A percentile compares a stretch with the other conserved stretches of the same genome.
phyloP scores from a whole-genome alignment of 2,113 vertebrate species.

The Chaetodon trifascialis region DNA sequence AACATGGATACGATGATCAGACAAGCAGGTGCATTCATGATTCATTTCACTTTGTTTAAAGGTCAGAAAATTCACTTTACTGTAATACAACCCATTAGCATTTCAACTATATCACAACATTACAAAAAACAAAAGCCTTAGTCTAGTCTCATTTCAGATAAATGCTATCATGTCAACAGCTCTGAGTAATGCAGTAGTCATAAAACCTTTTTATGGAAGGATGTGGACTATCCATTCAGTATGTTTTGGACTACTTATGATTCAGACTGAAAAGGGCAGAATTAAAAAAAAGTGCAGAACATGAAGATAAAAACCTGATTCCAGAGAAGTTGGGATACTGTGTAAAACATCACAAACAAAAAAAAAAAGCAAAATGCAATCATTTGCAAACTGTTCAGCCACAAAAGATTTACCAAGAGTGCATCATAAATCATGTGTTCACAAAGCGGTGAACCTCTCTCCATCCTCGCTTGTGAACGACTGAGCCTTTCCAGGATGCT shows the following conservation, averaged over 20 bases:
- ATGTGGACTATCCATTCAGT: not conserved
- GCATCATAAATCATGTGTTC: too few species aligned
- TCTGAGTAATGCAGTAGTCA: constrained; percentile 7
- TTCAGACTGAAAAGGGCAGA: constrained; percentile 1
- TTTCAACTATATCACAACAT: not conserved
- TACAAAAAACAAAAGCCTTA: not conserved
- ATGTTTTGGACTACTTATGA: not conserved
- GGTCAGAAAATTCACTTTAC: not conserved
- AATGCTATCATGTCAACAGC: not conserved
- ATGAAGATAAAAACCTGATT: not conserved
- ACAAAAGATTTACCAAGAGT: too few species aligned
- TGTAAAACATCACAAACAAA: too few species aligned
- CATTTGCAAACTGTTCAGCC: too few species aligned
- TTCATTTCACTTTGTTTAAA: not conserved
- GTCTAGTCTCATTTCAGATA: not conserved
- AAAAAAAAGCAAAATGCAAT: too few species aligned
- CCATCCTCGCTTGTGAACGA: too few species aligned
- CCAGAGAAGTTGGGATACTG: too few species aligned
- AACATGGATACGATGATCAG: not conserved
- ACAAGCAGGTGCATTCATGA: not conserved
- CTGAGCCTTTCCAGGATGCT: too few species aligned
- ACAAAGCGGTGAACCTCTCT: too few species aligned
- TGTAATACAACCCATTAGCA: not conserved
- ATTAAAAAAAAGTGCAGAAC: not conserved
- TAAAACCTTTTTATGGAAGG: not conserved